Base-by-base conservation (phyloP, 2,797 vertebrate genomes). In the Myripristis jacobus region DNA sequence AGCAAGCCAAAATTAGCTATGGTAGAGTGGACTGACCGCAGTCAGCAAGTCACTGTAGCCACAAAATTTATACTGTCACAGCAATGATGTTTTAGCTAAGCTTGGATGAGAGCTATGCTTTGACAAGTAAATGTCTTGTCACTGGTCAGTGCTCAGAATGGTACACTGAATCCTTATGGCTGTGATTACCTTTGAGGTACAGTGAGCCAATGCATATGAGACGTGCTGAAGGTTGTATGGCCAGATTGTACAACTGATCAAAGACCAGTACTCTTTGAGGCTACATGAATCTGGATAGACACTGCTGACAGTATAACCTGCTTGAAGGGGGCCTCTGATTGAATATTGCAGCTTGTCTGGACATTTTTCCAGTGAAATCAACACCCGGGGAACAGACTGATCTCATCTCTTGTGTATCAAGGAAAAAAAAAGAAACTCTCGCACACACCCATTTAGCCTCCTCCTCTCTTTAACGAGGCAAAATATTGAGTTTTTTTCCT, bases 101-200 rank as follows among this genome's bases (percentile, higher is more conserved):
- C 50, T 56, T 66, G 41, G 54, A 56, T n/a, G 56, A 66, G 18
- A 18, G 16, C 56, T 50, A 16, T 31, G 68, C 12, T 27, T 53
- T 29, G 1, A 24, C 24, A 53, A 16, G 11, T 16, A 16, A 15
- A 29, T 18, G 25, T 46, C 50, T 51, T 11, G 27, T 61, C 43
- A 21, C 22, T 21, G 4, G 21, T 18, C 31, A 56, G 25, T 3
- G 8, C 22, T 34, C 13, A 21, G 44, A 51, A 36, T 78, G 44
- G 50, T 15, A 38, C 57, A 55, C 22, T 79, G 21, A 68, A 50
- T 27, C 46, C 46, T 16, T 41, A 18, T 64, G 52, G 43, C 5
- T 15, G 43, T n/a, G 43, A n/a, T 46, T n/a, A 46, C n/a, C n/a
- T 19, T 46, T 7, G 16, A 15, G 2, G 46, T 8, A 12, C 38